These are phyloP conservation scores for Forbesichthys papilliferus DNA, from an alignment of 2,113 vertebrate species.

Conservation along the genomic window DNA sequence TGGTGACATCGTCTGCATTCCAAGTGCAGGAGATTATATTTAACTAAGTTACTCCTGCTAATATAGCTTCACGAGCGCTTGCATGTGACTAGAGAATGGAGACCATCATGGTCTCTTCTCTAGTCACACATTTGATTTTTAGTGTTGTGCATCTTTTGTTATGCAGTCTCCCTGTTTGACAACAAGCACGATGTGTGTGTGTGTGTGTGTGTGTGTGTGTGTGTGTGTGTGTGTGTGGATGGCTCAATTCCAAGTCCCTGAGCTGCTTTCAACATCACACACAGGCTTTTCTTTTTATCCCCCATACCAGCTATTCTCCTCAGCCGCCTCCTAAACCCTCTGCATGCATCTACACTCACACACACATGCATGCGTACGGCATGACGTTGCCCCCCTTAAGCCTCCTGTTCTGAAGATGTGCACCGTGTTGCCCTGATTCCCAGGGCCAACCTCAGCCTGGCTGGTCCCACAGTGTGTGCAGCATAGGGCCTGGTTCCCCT, in stretches of 20 bases:
- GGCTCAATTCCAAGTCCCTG: constrained; percentile 49
- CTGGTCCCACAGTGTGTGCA: too few species aligned
- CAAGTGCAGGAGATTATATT: constrained; percentile 32
- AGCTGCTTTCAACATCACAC: constrained; percentile 66
- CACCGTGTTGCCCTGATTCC: constrained; percentile 65
- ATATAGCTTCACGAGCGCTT: constrained; percentile 42
- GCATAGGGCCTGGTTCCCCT: too few species aligned
- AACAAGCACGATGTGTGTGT: constrained; percentile 32
- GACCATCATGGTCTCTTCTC: constrained; percentile 13
- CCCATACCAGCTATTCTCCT: constrained; percentile 51
- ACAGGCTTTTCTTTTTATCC: constrained; percentile 67
- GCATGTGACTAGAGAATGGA: not conserved
- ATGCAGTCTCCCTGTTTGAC: constrained; percentile 31
- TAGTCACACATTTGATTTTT: not conserved
- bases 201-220: constrained; percentile 23
- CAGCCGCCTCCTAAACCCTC: constrained; percentile 53
- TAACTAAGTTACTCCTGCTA: constrained; percentile 40
- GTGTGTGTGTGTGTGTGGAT: constrained; percentile 33
- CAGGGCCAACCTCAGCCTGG: not conserved
- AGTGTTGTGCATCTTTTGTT: constrained; percentile 24
- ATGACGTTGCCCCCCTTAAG: constrained; percentile 52
- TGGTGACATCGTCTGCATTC: constrained; percentile 43
- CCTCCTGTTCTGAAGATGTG: constrained; percentile 67
- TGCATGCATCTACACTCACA: constrained; percentile 25
- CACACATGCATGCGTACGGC: constrained; percentile 6